Percentiles rank a stretch among this genome's conserved stretches.
These are phyloP conservation scores for Saxicola maurus DNA, from an alignment of 2,797 vertebrate species.

Conservation along the genomic window DNA sequence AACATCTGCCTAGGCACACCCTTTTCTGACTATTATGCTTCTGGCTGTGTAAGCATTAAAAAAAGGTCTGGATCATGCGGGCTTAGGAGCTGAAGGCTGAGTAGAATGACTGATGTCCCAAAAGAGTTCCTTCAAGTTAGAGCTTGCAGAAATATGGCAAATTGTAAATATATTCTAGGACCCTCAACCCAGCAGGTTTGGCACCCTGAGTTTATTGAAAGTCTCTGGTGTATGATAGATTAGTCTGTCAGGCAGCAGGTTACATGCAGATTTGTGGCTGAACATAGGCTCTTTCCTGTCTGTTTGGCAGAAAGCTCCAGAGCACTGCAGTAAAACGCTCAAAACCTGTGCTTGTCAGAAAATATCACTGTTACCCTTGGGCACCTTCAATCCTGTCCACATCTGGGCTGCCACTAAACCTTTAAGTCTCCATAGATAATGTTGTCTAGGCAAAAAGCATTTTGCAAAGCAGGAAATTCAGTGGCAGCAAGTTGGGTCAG, in stretches of 20 bases:
- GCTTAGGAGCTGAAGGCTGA: not conserved
- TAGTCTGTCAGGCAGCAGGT: not conserved
- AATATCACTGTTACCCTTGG: slow-evolving; percentile 20
- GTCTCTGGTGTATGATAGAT: not conserved
- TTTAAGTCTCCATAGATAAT: not conserved
- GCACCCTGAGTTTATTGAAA: slow-evolving; percentile 16
- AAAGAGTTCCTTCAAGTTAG: not conserved
- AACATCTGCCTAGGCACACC: not conserved
- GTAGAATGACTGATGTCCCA: not conserved
- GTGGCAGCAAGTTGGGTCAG: not conserved
- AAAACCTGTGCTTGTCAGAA: slow-evolving; percentile 14
- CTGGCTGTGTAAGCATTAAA: not conserved
- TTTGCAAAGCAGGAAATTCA: not conserved
- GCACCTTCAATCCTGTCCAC: not conserved
- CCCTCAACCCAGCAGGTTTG: not conserved
- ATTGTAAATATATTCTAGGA: slow-evolving; percentile 1
- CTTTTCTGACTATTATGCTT: not conserved
- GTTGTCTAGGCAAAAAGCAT: not conserved
- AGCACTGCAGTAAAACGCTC: slow-evolving; percentile 3
- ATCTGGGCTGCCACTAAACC: not conserved
- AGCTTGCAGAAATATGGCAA: not conserved
- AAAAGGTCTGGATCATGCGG: not conserved
- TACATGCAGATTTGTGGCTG: slow-evolving; percentile 7
- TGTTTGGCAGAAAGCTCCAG: slow-evolving; percentile 33
- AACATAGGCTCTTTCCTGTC: not conserved